Evolutionary conservation across 2,888 invertebrate species (phyloP), one percentile per base, ranked within the genome.

Genomic region (Parnassius glacialis): DNA sequence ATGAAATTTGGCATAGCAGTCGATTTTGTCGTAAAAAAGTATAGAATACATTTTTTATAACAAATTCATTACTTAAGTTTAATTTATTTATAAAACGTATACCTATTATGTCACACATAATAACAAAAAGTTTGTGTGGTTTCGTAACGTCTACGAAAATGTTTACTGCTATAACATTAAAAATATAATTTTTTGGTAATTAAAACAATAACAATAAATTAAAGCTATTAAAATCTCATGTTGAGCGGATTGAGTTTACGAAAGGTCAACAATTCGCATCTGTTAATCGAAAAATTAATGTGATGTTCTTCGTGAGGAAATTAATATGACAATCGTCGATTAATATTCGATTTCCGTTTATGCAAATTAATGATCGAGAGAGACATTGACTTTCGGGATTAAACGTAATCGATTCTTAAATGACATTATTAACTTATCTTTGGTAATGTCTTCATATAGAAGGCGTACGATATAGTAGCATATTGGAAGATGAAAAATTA

Each of bases 241-340:
- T n/a, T 43, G 13, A 54, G 62, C 50, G 62, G 16, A 59, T 51
- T 55, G 47, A 59, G 56, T 56, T 63, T 47, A 41, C 47, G 56
- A 59, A 63, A 59, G 63, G 63, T 52, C 52, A 52, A 55, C 55
- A 59, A 59, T 62, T 52, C 47, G 47, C 48, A 58, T 41, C 45
- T 47, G 59, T 59, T 63, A 63, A 63, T 59, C 59, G 59, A 59
- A 63, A 59, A 56, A 63, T 63, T 41, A 59, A 52, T 52, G 11
- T 13, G 13, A 13, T 10, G 51, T 20, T 52, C 52, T 52, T 55
- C 55, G 59, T 45, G 59, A 56, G 55, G 56, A 56, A 59, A 63
- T 59, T 63, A 59, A 63, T 63, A 45, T 42, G 56, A 63, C 42
- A 59, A 43, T 47, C 10, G 13, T 56, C 59, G 63, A 63, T 63